A percentile compares a stretch with the other conserved stretches of the same genome.
phyloP scores from a whole-genome alignment of 2,888 invertebrate genomes.

The Chrysolina americana region DNA sequence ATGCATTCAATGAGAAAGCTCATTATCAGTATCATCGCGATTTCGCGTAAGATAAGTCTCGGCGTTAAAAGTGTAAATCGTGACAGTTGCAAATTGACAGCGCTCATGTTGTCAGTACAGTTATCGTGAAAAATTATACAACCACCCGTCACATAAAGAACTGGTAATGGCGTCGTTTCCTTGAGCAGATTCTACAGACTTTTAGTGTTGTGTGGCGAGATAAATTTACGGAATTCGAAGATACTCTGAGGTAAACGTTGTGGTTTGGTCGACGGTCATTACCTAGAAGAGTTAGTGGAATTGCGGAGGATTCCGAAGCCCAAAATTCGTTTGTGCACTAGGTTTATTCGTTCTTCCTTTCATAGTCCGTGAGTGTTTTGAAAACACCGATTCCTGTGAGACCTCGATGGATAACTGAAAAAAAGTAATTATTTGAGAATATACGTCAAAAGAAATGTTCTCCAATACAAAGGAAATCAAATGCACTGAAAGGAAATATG shows the following conservation, averaged over 20 bases:
- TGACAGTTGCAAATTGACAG: constrained; percentile 55
- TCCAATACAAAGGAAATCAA: too few relatives aligned
- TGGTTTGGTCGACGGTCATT: background rate
- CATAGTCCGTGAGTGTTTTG: too few relatives aligned
- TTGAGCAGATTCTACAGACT: constrained; percentile 41
- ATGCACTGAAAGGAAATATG: too few relatives aligned
- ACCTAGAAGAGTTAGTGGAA: background rate
- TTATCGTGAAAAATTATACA: constrained; percentile 60
- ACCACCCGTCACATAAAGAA: constrained; percentile 46
- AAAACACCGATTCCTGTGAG: too few relatives aligned
- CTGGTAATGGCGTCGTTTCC: constrained; percentile 41
- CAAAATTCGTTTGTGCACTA: background rate
- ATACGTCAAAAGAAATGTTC: too few relatives aligned
- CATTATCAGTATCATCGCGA: constrained; percentile 37
- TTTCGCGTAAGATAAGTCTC: constrained; percentile 44
- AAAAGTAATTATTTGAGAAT: too few relatives aligned
- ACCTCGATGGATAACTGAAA: too few relatives aligned
- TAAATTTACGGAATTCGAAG: constrained; percentile 24
- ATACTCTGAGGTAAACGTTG: constrained; percentile 9
- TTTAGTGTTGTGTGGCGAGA: constrained; percentile 24
- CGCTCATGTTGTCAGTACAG: constrained; percentile 55
- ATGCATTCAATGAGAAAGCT: constrained; percentile 31
- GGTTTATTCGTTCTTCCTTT: background rate
- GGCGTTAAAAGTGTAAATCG: constrained; percentile 57
- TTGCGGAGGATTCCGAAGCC: background rate